Evolutionary conservation across 2,888 invertebrate genomes (phyloP).

Genomic region (Ctena decussata): DNA sequence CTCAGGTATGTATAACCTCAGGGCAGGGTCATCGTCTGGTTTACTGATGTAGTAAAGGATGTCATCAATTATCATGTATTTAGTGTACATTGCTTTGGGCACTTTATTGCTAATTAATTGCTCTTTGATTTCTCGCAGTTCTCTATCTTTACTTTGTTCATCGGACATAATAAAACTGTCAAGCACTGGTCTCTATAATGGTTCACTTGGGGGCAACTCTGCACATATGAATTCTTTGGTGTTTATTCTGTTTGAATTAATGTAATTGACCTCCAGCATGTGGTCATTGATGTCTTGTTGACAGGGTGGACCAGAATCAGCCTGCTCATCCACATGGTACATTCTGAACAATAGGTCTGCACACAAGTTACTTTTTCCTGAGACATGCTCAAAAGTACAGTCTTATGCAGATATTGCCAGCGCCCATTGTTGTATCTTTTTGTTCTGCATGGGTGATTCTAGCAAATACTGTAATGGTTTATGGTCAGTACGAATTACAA

Average conservation of each 20-base stretch:
- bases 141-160: too few species aligned
- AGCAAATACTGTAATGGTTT: neutral
- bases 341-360: neutral
- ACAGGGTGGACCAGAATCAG: neutral
- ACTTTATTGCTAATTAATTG: too few species aligned
- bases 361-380: neutral
- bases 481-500: slow-evolving; percentile 25
- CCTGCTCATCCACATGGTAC: neutral
- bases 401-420: neutral
- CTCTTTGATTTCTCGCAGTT: too few species aligned
- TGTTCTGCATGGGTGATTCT: slow-evolving; percentile 9
- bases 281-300: neutral
- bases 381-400: neutral
- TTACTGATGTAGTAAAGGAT: too few species aligned
- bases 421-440: neutral
- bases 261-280: neutral
- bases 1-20: too few species aligned
- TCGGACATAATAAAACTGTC: too few species aligned
- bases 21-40: too few species aligned
- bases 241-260: neutral
- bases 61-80: too few species aligned
- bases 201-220: too few species aligned
- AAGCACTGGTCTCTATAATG: too few species aligned
- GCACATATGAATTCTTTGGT: neutral
- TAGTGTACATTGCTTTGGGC: too few species aligned